Percentiles rank a stretch among this genome's conserved stretches.
Conservation (phyloP, 2,113 vertebrate genomes). For the Chlorodrepanis virens region DNA sequence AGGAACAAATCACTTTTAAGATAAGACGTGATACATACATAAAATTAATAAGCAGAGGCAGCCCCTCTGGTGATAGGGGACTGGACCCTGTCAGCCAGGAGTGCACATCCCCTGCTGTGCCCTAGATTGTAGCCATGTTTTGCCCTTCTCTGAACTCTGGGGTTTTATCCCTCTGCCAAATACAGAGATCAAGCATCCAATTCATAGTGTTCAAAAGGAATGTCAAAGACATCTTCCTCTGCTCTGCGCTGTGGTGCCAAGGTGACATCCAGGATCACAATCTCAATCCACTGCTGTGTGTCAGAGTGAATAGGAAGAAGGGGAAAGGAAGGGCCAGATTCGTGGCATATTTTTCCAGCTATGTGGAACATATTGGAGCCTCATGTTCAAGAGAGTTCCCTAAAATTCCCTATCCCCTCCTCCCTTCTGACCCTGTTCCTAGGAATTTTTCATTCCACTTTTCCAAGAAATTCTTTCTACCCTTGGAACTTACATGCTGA, state of each 20-base stretch:
- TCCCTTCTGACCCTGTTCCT: background rate
- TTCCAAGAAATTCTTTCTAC: background rate
- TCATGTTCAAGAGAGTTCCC: background rate
- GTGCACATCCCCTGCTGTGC: background rate
- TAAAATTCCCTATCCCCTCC: background rate
- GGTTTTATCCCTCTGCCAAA: background rate
- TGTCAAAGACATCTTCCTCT: background rate
- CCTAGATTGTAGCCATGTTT: background rate
- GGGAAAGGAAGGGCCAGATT: background rate
- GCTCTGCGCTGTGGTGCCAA: background rate
- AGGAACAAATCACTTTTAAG: background rate
- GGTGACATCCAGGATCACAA: background rate
- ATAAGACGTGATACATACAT: background rate
- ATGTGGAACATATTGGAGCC: background rate
- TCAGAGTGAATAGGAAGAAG: background rate
- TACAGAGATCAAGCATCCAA: background rate
- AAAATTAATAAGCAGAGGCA: background rate
- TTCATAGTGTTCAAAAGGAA: background rate
- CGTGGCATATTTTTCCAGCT: background rate
- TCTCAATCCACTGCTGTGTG: background rate
- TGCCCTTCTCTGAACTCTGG: background rate
- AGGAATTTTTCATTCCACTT: background rate
- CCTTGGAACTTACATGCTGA: background rate
- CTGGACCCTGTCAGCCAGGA: background rate
- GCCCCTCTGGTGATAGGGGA: background rate